Evolutionary conservation across 2,113 vertebrate genomes (phyloP).

Genomic region (Terrapene triunguis): DNA sequence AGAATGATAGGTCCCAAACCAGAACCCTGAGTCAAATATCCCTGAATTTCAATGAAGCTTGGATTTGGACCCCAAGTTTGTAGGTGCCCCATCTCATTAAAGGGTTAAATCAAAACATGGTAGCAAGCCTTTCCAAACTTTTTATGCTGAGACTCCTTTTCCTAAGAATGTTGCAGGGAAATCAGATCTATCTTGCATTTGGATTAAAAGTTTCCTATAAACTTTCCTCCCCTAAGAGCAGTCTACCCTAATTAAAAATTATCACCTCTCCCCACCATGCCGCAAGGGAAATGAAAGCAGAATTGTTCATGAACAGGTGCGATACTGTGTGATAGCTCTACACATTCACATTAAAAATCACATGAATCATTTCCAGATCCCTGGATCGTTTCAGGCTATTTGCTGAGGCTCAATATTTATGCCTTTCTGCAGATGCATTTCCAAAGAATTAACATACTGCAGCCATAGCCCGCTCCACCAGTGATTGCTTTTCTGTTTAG

Average conservation of each 20-base stretch:
- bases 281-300: neutral
- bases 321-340: neutral
- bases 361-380: neutral
- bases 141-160: neutral
- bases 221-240: neutral
- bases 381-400: neutral
- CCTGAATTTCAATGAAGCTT: neutral
- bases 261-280: neutral
- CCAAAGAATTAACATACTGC: conserved; percentile 64
- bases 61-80: neutral
- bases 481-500: conserved; percentile 71
- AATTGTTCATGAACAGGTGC: neutral
- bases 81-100: neutral
- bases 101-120: conserved; percentile 18
- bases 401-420: neutral
- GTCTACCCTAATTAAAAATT: neutral
- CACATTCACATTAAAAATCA: neutral
- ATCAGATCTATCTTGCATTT: neutral
- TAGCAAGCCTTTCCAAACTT: neutral
- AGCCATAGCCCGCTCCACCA: conserved; percentile 23
- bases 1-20: neutral
- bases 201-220: neutral
- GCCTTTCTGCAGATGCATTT: neutral
- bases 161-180: neutral
- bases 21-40: neutral